Evolutionary conservation across 2,797 vertebrate species (phyloP).

Genomic region (Gallinago nigripennis): DNA sequence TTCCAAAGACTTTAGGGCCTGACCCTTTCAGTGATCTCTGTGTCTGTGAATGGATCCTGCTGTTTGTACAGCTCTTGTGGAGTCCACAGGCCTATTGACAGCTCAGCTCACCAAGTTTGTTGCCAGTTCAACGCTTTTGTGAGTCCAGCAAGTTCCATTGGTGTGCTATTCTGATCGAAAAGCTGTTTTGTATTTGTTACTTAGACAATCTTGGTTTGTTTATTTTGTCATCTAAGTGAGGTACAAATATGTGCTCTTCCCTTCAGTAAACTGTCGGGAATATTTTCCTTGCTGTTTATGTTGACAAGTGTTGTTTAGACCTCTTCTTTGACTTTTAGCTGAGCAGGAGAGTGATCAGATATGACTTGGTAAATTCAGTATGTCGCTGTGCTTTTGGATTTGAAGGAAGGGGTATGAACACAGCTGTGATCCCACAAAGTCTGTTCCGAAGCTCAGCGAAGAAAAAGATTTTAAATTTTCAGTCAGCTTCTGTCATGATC

Average conservation of each 20-base stretch:
- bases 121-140: neutral
- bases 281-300: neutral
- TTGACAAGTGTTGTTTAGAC: neutral
- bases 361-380: neutral
- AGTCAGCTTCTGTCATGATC: neutral
- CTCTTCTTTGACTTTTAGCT: neutral
- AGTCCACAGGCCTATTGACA: neutral
- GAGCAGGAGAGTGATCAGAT: neutral
- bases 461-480: neutral
- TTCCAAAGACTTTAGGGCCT: neutral
- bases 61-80: neutral
- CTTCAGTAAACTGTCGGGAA: neutral
- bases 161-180: neutral
- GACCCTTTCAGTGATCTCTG: neutral
- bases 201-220: neutral
- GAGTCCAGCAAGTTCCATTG: neutral
- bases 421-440: neutral
- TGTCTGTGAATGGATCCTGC: neutral
- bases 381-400: neutral
- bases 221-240: neutral
- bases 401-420: neutral
- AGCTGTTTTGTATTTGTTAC: neutral
- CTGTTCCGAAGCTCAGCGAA: neutral
- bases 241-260: neutral
- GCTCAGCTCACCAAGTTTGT: accelerated